Evolutionary conservation across 1,140 invertebrate species (phyloP), one percentile per base, ranked within the genome.

Genomic region (Trissolcus basalis): DNA sequence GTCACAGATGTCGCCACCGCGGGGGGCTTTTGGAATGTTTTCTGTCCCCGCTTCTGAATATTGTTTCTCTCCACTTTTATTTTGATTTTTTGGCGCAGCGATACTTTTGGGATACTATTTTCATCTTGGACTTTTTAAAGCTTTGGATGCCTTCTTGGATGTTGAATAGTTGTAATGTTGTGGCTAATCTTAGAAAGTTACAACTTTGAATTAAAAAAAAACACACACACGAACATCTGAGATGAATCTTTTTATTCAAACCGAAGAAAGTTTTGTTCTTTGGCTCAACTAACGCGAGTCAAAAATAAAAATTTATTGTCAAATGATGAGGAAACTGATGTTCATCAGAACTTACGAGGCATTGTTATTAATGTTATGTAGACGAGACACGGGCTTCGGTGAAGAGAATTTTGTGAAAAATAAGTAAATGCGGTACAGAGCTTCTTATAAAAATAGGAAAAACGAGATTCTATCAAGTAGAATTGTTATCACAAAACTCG

Each of bases 321-420:
- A 76, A 76, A 70, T 65, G 73, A 76, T 76, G 73, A 70, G 73
- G 73, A 76, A 76, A 76, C 73, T 60, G 44, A 76, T 67, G 61
- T 70, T 65, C 54, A 76, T 60, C 44, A 54, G 33, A 70, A 35
- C 43, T 65, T 69, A 76, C 56, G 55, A 65, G 55, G 56, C 60
- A 70, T 56, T 76, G 73, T 76, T 76, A 61, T 70, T 70, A 70
- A 76, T 70, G 67, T 70, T 70, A 70, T 55, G 73, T 76, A 76
- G 74, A 76, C 14, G 74, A 76, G 73, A 61, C 36, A 70, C 6
- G 67, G 73, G 73, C 73, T 60, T 27, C 12, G 48, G 58, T 75
- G 44, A 64, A 56, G 19, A 27, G 2, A 48, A 60, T 33, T 58
- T 48, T 27, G n/a, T 51, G 27, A 61, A 59, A 59, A 59, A 13